Evolutionary conservation across 2,888 invertebrate species (phyloP), one percentile per base, ranked within the genome.

Genomic region (Ornithoptera alexandrae): DNA sequence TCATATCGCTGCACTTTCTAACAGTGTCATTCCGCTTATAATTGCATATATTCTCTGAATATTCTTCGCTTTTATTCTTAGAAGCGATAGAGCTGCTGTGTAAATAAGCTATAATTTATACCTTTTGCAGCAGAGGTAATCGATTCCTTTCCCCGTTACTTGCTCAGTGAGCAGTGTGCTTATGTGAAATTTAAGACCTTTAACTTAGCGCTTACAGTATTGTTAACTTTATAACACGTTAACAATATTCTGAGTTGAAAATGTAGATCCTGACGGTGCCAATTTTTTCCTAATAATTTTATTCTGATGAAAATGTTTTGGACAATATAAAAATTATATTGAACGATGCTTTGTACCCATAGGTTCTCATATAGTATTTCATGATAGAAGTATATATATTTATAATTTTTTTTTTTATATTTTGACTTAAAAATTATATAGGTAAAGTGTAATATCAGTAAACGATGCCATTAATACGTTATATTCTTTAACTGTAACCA

Each of bases 81-180:
- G 59, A 63, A 70, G 53, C 53, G 61, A 39, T 56, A 24, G n/a
- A 62, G 24, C 36, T 17, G 59, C 61, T 70, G 39, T 63, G 63
- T 53, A 67, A 30, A 66, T 67, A 67, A 39, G 62, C 60, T 59
- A 59, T 67, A 63, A 63, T 70, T 70, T 66, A 69, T 69, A 50
- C 36, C 46, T 59, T 30, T 53, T 36, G 42, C 53, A 53, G 50
- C 61, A 22, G n/a, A 58, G 57, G 57, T 66, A 62, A 66, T 62
- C 59, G 66, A 24, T 70, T 63, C 63, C 68, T 63, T 68, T 68
- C 30, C 50, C 50, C 63, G 68, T 59, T 63, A 46, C 59, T 53
- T 36, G 63, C 59, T 39, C 61, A 50, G 30, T 65, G 64, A 24
- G 22, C 53, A 62, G 61, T 68, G 20, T 22, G 22, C 58, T 36